Evolutionary conservation across 2,888 invertebrate species (phyloP).

Genomic region (Thysanoteuthis rhombus): DNA sequence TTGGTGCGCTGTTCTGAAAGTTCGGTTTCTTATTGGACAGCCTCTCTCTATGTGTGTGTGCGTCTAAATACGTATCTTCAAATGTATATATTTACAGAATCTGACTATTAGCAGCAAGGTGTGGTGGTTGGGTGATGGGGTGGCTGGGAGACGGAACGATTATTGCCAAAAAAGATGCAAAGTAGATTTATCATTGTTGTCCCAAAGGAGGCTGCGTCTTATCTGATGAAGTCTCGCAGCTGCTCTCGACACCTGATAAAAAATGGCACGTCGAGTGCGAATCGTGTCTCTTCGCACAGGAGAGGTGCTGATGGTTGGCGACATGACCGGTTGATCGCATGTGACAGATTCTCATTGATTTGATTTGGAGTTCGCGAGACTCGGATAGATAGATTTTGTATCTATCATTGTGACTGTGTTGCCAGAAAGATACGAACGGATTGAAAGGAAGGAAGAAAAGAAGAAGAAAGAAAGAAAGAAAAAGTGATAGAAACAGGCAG

Average conservation of each 20-base stretch:
- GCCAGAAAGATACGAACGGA: too few species aligned
- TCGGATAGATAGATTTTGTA: not conserved
- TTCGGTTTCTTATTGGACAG: too few species aligned
- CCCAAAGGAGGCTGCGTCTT: not conserved
- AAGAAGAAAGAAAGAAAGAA: not conserved
- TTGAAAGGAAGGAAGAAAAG: too few species aligned
- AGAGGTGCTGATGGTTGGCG: conserved; percentile 12
- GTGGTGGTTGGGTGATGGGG: too few species aligned
- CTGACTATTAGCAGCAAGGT: too few species aligned
- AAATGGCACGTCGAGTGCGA: not conserved
- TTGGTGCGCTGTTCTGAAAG: too few species aligned
- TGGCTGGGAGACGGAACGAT: not conserved
- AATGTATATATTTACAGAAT: too few species aligned
- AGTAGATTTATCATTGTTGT: not conserved
- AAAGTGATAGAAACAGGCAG: not conserved
- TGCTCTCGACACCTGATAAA: conserved; percentile 12
- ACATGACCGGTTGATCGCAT: not conserved
- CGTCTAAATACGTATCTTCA: too few species aligned
- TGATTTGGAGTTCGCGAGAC: not conserved
- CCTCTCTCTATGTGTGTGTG: too few species aligned
- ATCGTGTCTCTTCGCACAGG: not conserved
- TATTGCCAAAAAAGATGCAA: not conserved
- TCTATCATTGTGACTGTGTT: not conserved
- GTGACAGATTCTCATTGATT: not conserved
- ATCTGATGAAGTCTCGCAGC: not conserved